phyloP scores from a whole-genome alignment of 2,888 invertebrate species.

The Polydrusus pterygomalis region DNA sequence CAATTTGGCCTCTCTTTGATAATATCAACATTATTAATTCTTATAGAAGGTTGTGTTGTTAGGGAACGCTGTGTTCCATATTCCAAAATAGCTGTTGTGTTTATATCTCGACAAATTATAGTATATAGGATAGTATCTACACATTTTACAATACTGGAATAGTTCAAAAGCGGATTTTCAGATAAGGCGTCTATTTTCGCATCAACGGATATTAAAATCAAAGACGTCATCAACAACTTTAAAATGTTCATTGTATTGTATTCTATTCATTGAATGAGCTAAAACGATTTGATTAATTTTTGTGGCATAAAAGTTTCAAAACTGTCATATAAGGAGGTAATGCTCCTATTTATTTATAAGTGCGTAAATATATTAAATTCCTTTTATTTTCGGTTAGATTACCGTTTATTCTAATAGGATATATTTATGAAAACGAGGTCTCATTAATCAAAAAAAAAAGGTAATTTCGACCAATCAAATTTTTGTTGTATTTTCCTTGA shows the following conservation, averaged over 20 bases:
- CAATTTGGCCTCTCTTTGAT: background rate
- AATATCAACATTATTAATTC: slow-evolving; percentile 6
- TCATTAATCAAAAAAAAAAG: no score
- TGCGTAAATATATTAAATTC: background rate
- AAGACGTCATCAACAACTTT: background rate
- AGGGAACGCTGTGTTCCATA: background rate
- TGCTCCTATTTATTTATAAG: background rate
- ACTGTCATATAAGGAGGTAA: no score
- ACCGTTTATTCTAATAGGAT: background rate
- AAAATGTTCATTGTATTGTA: background rate
- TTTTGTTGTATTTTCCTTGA: no score
- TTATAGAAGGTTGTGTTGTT: slow-evolving; percentile 1
- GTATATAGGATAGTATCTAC: background rate
- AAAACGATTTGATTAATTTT: background rate
- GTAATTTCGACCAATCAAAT: background rate
- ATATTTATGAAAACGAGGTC: background rate
- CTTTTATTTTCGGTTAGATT: background rate
- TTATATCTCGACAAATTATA: background rate
- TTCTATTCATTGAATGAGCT: background rate
- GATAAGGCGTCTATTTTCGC: background rate
- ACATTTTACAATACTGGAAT: background rate
- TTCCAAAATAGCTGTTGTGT: background rate
- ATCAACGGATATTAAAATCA: background rate
- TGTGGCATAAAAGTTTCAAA: background rate
- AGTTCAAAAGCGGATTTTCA: background rate